Base-by-base conservation (phyloP, 2,113 vertebrate species). In the Azemiops feae region DNA sequence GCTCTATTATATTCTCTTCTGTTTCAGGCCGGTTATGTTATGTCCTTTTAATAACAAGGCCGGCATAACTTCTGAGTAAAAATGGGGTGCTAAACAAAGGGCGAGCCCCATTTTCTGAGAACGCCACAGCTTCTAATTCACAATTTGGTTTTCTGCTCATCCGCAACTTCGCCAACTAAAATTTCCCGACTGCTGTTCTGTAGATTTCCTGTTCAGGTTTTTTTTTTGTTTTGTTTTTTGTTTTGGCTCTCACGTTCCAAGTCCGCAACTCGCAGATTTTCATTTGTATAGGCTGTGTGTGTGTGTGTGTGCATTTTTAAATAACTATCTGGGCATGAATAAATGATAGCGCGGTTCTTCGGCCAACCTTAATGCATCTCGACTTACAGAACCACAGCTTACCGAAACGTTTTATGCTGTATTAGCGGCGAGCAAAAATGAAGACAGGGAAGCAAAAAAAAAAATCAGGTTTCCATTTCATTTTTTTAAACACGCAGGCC, bases 311-410 rank as follows among this genome's bases (percentile, higher is more conserved):
- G 3, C 55, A 81, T 52, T 9, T 92, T 91, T 69, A 87, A 94
- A 91, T 88, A 93, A 69, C 25, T 69, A 45, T 27, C 47, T 90
- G 39, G 85, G 55, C 81, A 92, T 95, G 88, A 95, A 94, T 96
- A 94, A 95, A 74, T 95, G 94, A 95, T 93, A 45, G 85, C 50
- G 86, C 39, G 88, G n/a, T 16, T 88, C 93, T 92, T 89, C 92
- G 81, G 93, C 58, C 92, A 94, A 47, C 90, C 18, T 50, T 89
- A 88, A 92, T 74, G 86, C 74, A 87, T 86, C 90, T 50, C 47
- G 47, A 81, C 53, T 94, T 95, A 93, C 94, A 93, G 94, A 96
- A 94, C 54, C 92, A 85, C 94, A 95, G 88, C 96, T 95, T 50
- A 94, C 94, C 87, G 87, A 92, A 93, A 90, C 81, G 20, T 94